Evolutionary conservation across 1,140 invertebrate species (phyloP).

Genomic region (Aphis craccivora): DNA sequence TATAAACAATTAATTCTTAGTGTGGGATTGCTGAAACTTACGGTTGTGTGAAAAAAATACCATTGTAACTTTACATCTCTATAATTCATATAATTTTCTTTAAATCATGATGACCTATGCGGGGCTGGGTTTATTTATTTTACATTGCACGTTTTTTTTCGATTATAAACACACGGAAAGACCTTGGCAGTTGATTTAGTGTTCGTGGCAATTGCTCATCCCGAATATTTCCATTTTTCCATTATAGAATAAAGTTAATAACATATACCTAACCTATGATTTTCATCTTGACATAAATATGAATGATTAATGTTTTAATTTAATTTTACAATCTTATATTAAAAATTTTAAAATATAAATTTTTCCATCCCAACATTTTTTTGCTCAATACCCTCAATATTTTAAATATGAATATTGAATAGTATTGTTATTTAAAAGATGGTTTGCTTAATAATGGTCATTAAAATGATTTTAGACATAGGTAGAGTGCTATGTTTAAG

Average conservation of each 20-base stretch:
- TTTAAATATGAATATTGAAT: neutral
- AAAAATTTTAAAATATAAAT: neutral
- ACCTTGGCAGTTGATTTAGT: neutral
- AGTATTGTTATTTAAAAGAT: neutral
- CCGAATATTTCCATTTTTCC: neutral
- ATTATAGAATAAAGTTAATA: neutral
- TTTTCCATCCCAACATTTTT: neutral
- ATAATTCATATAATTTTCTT: neutral
- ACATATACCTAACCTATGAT: neutral
- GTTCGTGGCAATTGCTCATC: neutral
- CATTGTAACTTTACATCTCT: neutral
- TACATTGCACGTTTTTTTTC: neutral
- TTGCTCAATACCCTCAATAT: neutral
- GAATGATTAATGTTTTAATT: neutral
- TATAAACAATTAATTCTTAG: neutral
- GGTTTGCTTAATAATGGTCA: neutral
- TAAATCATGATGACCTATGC: neutral
- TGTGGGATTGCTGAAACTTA: neutral
- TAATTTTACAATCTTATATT: neutral
- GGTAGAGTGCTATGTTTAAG: neutral
- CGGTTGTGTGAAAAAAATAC: neutral
- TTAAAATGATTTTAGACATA: neutral
- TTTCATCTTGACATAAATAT: neutral
- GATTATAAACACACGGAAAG: neutral
- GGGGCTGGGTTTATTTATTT: neutral